phyloP scores from a whole-genome alignment of 2,888 invertebrate genomes.

The Acanthococcus lagerstroemiae region DNA sequence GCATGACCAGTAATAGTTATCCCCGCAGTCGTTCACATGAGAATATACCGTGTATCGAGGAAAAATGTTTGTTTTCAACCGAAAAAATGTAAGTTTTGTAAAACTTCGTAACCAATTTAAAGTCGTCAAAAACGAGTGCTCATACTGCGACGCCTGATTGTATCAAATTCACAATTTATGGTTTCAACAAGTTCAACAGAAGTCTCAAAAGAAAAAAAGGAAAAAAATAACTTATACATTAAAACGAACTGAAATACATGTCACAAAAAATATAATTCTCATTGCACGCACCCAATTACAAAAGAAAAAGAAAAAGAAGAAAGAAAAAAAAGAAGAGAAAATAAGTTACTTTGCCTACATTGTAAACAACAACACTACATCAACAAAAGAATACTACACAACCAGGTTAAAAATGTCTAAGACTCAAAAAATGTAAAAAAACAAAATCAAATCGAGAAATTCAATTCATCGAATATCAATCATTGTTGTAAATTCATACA shows the following conservation, averaged over 20 bases:
- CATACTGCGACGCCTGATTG: too few relatives aligned
- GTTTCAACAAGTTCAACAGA: too few relatives aligned
- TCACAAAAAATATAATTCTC: conserved; percentile 4
- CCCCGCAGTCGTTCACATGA: neutral
- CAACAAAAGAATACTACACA: conserved; percentile 8
- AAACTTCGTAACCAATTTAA: too few relatives aligned
- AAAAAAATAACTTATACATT: neutral
- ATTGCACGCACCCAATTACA: conserved; percentile 28
- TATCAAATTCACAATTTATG: too few relatives aligned
- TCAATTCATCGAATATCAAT: neutral
- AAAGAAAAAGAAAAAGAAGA: neutral
- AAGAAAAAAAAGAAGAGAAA: conserved; percentile 3
- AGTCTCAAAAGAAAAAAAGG: neutral
- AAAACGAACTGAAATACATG: too few relatives aligned
- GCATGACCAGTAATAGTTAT: conserved; percentile 22
- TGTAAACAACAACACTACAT: conserved; percentile 22
- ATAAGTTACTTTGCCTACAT: conserved; percentile 25
- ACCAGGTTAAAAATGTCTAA: neutral
- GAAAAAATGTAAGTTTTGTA: too few relatives aligned
- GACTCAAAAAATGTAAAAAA: neutral
- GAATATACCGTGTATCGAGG: neutral
- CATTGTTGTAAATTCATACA: too few relatives aligned
- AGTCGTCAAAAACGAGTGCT: too few relatives aligned
- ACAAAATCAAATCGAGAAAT: neutral
- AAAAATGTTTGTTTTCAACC: too few relatives aligned